Evolutionary conservation across 2,797 vertebrate genomes (phyloP).

Genomic region (Lithobates pipiens): DNA sequence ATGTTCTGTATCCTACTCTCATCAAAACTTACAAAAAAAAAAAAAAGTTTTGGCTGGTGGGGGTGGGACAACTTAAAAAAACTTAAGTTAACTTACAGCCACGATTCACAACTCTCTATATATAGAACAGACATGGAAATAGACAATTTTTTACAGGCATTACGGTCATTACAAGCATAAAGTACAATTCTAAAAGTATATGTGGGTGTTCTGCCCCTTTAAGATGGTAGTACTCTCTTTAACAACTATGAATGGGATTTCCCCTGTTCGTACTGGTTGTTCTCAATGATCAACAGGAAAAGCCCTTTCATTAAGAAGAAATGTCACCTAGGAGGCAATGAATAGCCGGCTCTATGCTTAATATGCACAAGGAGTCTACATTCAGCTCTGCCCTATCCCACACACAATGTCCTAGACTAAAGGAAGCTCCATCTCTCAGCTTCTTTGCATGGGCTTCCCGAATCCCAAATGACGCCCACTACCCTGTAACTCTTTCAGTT

Average conservation of each 20-base stretch:
- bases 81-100: background rate
- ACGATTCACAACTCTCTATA: background rate
- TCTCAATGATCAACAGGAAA: slow-evolving; percentile 51
- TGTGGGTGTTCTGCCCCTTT: background rate
- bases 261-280: slow-evolving; percentile 40
- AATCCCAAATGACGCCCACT: slow-evolving; percentile 6
- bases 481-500: slow-evolving; percentile 14
- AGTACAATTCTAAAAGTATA: background rate
- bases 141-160: background rate
- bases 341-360: slow-evolving; percentile 48
- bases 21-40: too few relatives aligned
- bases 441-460: slow-evolving; percentile 26
- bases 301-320: slow-evolving; percentile 54
- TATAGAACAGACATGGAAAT: background rate
- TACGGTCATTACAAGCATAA: background rate
- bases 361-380: slow-evolving; percentile 46
- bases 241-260: slow-evolving; percentile 57
- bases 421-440: slow-evolving; percentile 9
- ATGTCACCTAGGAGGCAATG: slow-evolving; percentile 52
- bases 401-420: slow-evolving; percentile 42
- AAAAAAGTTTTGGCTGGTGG: too few relatives aligned
- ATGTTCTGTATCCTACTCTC: too few relatives aligned
- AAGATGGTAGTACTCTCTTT: slow-evolving; percentile 25
- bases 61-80: too few relatives aligned
- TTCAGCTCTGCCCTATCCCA: slow-evolving; percentile 24